Evolutionary conservation across 2,888 invertebrate species (phyloP), one percentile per base, ranked within the genome.

Genomic region (Dichetophora obliterata): DNA sequence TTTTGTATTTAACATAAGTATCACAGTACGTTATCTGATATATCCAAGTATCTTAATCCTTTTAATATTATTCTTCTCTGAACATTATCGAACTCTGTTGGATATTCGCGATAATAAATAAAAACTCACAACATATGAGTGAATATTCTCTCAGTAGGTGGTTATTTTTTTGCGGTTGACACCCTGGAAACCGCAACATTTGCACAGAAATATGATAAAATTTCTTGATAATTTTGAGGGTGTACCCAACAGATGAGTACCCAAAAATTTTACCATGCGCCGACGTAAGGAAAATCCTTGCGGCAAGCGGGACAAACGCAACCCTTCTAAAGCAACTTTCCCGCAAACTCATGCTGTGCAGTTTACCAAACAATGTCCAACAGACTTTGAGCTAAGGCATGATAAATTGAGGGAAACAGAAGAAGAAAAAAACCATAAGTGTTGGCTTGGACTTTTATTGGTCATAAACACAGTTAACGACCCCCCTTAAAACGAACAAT

Each of bases 201-300:
- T 24, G 8, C 11, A 31, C n/a, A 22, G 8, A 22, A 54, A 54
- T 54, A 9, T n/a, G 19, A 19, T 11, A 14, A 43, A 43, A 43
- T 43, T 43, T 43, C 11, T 11, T 43, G 43, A 43, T 43, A 43
- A 43, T 43, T 43, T 43, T 43, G 9, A 22, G 57, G 57, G 54
- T 54, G 54, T 19, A 2, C 6, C 54, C 19, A 19, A 19, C 54
- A 54, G 22, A 54, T 19, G 54, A 22, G n/a, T 54, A 9, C n/a
- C 9, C 54, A 70, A 22, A 50, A 61, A 24, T 50, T 11, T 34
- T 11, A 52, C 34, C 66, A 34, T 68, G 75, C 50, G 48, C 24
- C 37, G 84, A 83, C 83, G 82, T 81, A 83, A 81, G 82, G 81
- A 77, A 85, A 84, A 83, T 80, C 84, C 85, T 82, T 79, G 69